Evolutionary conservation across 2,113 vertebrate species (phyloP), one percentile per base, ranked within the genome.

Genomic region (Colaptes auratus): DNA sequence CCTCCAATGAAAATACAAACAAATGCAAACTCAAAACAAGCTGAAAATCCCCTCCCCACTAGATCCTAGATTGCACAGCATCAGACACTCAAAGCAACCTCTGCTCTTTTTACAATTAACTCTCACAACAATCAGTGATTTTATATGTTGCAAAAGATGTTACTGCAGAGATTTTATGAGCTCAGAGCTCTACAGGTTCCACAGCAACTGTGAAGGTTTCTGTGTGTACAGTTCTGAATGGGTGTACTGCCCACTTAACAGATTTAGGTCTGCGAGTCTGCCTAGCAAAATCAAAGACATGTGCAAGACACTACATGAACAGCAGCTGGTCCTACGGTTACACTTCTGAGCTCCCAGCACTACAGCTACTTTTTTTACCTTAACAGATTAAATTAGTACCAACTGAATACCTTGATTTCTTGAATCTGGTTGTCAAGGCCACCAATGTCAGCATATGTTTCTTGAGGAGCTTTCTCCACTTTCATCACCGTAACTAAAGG

Each of bases 401-500:
- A 77, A 35, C 25, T 5, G 11, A 86, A 42, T 91, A 99, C 99
- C 98, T 99, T 99, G 75, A 99, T 99, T 96, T 99, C 99, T 94
- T 99, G 99, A 92, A 99, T 99, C 93, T 99, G 99, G 97, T 98
- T 99, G 97, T 99, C 99, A 92, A 99, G 96, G 33, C 99, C 99
- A 35, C 99, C 99, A 11, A 99, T 99, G 88, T 99, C 99, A 31
- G 99, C 99, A 0, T 99, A 99, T 0, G 99, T 99, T 96, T 99
- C 99, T 92, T 99, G 99, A 52, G 99, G 99, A 35, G 99, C 99
- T 90, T 99, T 99, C 92, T 99, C 99, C 72, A 99, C 99, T 90
- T 99, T 99, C 99, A 99, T 99, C 89, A 99, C 99, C 0, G 99
- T 99, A 91, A 99, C 99, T 93, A 99, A 90, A 15, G 99, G 99